Conservation (phyloP, 2,113 vertebrate genomes). For the Hyperopisus bebe region DNA sequence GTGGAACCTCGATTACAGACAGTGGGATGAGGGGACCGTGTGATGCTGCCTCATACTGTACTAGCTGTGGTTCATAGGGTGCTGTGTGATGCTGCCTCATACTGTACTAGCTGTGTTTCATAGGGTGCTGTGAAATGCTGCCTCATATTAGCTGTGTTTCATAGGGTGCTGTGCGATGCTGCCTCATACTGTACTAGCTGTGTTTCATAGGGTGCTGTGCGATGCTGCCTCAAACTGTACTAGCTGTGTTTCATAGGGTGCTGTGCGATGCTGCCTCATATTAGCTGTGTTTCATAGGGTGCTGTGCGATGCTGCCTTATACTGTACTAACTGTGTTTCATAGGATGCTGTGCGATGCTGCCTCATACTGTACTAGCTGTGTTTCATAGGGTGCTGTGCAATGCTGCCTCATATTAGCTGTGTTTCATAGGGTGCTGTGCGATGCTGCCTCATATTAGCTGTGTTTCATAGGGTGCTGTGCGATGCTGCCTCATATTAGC, state of each 20-base stretch:
- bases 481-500: too few species aligned
- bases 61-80: not conserved
- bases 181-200: not conserved
- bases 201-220: not conserved
- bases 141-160: not conserved
- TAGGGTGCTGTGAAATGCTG: not conserved
- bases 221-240: not conserved
- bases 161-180: not conserved
- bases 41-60: not conserved
- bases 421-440: too few species aligned
- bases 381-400: too few species aligned
- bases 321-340: too few species aligned
- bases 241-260: not conserved
- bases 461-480: too few species aligned
- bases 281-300: too few species aligned
- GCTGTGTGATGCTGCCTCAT: not conserved
- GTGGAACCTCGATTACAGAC: not conserved
- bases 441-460: too few species aligned
- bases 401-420: too few species aligned
- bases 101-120: not conserved
- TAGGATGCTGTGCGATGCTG: too few species aligned
- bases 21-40: not conserved
- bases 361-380: too few species aligned
- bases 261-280: not conserved
- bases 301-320: too few species aligned